Evolutionary conservation across 2,113 vertebrate species (phyloP), one percentile per base, ranked within the genome.

Genomic region (Ceuthmochares aereus): DNA sequence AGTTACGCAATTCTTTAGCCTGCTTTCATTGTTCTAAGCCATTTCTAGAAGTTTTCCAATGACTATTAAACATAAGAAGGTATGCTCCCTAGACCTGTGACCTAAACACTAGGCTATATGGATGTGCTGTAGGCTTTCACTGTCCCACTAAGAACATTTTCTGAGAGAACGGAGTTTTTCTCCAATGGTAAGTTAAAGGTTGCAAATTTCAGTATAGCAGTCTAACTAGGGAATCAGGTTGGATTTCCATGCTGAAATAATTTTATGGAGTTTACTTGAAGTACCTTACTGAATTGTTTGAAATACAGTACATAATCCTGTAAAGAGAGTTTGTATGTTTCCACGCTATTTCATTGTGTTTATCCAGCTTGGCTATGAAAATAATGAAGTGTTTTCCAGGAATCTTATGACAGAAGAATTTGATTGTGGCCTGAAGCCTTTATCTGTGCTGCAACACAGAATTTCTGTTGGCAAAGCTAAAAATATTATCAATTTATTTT

Each of bases 111-210:
- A 21, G 30, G 19, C 7, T 84, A 7, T 26, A 59, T 1, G 5
- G 47, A 37, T 2, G 3, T 1, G 1, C 3, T 62, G 32, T 11
- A 59, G 15, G 2, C 5, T 70, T 80, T 54, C 3, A 11, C 43
- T 64, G n/a, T 5, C 4, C 5, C 14, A 55, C 9, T 11, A 10
- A 66, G 26, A 73, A 43, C 10, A 66, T 63, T 17, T 42, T 45
- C 82, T 32, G 15, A 67, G 76, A 67, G 29, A 91, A 19, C 34
- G 9, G 6, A 42, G 54, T 36, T 16, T 14, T 70, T 51, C 37
- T 81, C 20, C 27, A n/a, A 13, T 2, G 0, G 11, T 29, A 67
- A 75, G 59, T 51, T 81, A 87, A 84, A 70, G 6, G 8, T 49
- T 69, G 26, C 43, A 14, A 93, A 32, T 21, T 75, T 75, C 37